Evolutionary conservation across 2,888 invertebrate genomes (phyloP).

Genomic region (Tetragonula carbonaria): DNA sequence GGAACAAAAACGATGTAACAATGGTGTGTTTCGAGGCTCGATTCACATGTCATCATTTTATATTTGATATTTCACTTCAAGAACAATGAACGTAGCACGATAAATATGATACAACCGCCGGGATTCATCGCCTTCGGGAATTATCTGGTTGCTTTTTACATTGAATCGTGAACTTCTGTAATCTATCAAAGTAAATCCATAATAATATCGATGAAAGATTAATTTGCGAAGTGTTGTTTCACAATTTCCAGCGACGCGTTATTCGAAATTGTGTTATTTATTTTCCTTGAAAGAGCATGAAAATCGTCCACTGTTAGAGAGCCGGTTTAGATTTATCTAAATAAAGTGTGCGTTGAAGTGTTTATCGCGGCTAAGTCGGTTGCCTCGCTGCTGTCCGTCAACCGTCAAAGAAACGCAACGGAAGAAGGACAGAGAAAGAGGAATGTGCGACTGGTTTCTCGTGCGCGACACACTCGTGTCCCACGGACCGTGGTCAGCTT

Average conservation of each 20-base stretch:
- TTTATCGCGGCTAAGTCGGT: conserved; percentile 76
- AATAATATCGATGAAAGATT: not conserved
- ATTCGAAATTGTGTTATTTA: conserved; percentile 19
- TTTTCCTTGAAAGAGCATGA: conserved; percentile 5
- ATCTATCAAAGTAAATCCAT: not conserved
- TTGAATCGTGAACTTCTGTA: not conserved
- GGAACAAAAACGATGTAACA: no score
- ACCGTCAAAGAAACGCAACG: conserved; percentile 65
- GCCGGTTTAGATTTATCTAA: conserved; percentile 70
- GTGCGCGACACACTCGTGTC: conserved; percentile 48
- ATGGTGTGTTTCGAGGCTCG: no score
- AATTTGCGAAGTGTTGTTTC: not conserved
- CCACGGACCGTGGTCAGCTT: conserved; percentile 55
- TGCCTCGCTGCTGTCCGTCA: conserved; percentile 69
- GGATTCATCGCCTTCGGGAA: not conserved
- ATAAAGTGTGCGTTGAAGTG: conserved; percentile 69
- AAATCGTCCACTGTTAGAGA: conserved; percentile 10
- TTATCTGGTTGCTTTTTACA: not conserved
- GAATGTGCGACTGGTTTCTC: conserved; percentile 32
- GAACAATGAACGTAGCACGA: not conserved
- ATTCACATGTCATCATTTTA: not conserved
- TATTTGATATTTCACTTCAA: not conserved
- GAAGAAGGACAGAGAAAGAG: conserved; percentile 26
- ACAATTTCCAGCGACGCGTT: not conserved
- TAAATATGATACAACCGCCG: not conserved